Evolutionary conservation across 1,140 invertebrate genomes (phyloP).

Genomic region (Drosophila guanche): DNA sequence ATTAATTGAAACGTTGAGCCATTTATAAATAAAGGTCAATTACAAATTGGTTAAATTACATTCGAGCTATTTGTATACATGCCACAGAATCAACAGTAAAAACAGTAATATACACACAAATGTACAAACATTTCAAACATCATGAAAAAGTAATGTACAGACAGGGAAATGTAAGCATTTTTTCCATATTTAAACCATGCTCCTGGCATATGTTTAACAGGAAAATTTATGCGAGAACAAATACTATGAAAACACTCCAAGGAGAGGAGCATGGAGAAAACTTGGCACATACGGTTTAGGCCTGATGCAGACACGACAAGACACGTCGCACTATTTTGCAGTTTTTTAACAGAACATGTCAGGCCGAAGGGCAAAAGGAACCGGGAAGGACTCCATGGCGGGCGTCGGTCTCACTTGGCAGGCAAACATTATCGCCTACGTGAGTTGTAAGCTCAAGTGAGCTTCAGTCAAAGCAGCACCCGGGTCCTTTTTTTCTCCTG

Average conservation of each 20-base stretch:
- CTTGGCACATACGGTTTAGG: constrained; percentile 39
- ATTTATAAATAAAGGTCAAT: constrained; percentile 74
- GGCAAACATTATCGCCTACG: constrained; percentile 82
- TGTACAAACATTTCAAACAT: constrained; percentile 17
- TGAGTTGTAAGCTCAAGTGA: constrained; percentile 66
- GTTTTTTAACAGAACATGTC: constrained; percentile 71
- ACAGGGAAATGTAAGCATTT: neutral
- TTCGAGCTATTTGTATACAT: constrained; percentile 28
- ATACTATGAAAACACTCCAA: constrained; percentile 29
- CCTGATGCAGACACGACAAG: constrained; percentile 35
- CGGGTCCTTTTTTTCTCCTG: constrained; percentile 17
- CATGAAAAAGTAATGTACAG: constrained; percentile 7
- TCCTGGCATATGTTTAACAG: constrained; percentile 43
- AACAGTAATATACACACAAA: neutral
- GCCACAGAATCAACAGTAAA: constrained; percentile 33
- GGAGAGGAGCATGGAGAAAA: neutral
- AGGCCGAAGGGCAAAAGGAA: constrained; percentile 3
- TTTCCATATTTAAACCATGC: constrained; percentile 18
- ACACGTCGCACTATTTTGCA: constrained; percentile 74
- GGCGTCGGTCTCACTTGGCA: constrained; percentile 52
- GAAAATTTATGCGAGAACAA: constrained; percentile 40
- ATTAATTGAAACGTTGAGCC: constrained; percentile 69
- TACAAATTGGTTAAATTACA: constrained; percentile 77
- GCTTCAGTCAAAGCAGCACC: constrained; percentile 28
- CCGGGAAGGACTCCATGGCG: too few relatives aligned